Evolutionary conservation across 2,797 vertebrate genomes (phyloP), one percentile per base, ranked within the genome.

Genomic region (Garrulus glandarius): DNA sequence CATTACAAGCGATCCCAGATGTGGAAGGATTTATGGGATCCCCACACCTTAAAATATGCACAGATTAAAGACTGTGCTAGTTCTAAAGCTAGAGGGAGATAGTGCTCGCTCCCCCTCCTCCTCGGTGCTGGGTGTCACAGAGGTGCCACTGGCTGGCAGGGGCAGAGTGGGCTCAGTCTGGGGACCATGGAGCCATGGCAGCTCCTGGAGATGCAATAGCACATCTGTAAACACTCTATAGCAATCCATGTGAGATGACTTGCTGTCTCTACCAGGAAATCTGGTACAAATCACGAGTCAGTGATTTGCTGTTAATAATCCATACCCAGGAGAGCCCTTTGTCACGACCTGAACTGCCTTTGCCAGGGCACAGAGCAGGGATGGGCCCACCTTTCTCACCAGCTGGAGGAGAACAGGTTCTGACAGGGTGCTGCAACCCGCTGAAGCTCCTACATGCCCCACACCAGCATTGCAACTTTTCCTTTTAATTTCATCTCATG

Each of bases 11-110:
- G 22, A 81, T 96, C 93, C 94, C 96, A 97, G 94, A 97, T 97
- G 96, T 93, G 93, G 69, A 84, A 96, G 94, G 95, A 96, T 96
- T 97, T 97, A 96, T 97, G 92, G 77, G 81, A 96, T 93, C 91
- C 88, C 77, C 70, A 89, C 88, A 60, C 92, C 89, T 94, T 39
- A 26, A 95, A 96, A 84, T 92, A 95, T 74, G 77, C 1, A 11
- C 36, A 60, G 67, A 74, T 72, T 92, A 84, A 88, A 89, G 80
- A 59, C 59, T 1, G 0, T 46, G 88, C 50, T 79, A 37, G 84
- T 49, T 90, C 83, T 59, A 52, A 91, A 90, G 56, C 59, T 67
- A 30, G 70, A 84, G 30, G 63, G 86, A 83, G 77, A 44, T 16
- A 16, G 30, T 1, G 0, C 57, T 56, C 1, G 0, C 5, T 4